Base-by-base conservation (phyloP, 2,888 invertebrate species). In the Drosophila subquinaria region DNA sequence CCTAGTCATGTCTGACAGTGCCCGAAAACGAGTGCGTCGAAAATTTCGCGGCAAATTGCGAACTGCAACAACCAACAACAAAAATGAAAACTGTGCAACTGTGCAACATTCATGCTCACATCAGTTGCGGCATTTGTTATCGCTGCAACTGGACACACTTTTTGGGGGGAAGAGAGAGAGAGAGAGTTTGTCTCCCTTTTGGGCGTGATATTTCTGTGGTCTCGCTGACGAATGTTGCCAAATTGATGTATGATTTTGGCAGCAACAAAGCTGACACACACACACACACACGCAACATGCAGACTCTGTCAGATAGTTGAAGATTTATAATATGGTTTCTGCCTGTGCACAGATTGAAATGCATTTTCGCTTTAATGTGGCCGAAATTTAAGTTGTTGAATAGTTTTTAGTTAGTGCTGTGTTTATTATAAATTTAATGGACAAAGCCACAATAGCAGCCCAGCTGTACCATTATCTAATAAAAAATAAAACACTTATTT, bases 191-290 rank as follows among this genome's bases (percentile, higher is more conserved):
- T 4, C 60, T 45, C 47, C 40, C 43, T 27, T 42, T 43, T n/a
- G 60, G 61, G 17, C 62, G 48, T 74, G 86, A 65, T 72, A 76
- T 69, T 76, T 86, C 62, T 71, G 84, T 76, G 79, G 81, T 76
- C 72, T 66, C 61, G 69, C 80, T 82, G 88, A 88, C 82, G 83
- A 88, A 85, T 85, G 86, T 72, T 36, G 59, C 72, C 51, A 84
- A 84, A 88, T 88, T 88, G 88, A 84, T 88, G 82, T 82, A 88
- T 88, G 88, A 76, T 84, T 80, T 84, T 81, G 73, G 64, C 73
- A 64, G 65, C 63, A 45, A 33, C 62, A 56, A 55, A 66, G 40
- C 61, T 59, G 30, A 8, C 30, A 47, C 23, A 23, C 43, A 47
- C 4, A 20, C 61, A 35, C 42, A 50, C 38, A 66, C 55, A 68